Conservation (phyloP, 2,888 invertebrate species). For the Troglohyphantes excavatus region DNA sequence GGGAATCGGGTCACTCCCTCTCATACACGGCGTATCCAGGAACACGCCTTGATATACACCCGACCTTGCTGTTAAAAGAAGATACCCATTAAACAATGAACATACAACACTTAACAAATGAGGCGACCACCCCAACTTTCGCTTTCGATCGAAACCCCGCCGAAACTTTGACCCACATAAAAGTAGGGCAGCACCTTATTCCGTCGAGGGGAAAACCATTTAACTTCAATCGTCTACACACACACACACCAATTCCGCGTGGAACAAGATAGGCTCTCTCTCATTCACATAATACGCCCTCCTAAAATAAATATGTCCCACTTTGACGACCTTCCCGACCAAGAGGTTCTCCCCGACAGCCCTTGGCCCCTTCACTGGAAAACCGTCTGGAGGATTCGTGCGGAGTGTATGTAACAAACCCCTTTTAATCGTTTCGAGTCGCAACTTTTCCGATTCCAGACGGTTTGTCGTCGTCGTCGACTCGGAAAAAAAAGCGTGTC, state of each 20-base stretch:
- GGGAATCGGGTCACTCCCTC: no score
- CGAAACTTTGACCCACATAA: slow-evolving; percentile 69
- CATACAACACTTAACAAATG: slow-evolving; percentile 23
- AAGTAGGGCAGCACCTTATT: slow-evolving; percentile 52
- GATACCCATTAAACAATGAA: background rate
- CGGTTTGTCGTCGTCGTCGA: slow-evolving; percentile 36
- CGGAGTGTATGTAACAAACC: background rate
- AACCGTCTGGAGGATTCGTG: slow-evolving; percentile 16
- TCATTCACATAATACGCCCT: slow-evolving; percentile 29
- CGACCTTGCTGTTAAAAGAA: slow-evolving; percentile 35
- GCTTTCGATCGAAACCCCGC: slow-evolving; percentile 29
- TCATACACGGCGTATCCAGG: no score
- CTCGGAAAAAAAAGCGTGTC: slow-evolving; percentile 37
- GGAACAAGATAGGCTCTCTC: background rate
- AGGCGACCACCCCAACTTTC: slow-evolving; percentile 15
- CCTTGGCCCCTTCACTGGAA: slow-evolving; percentile 40
- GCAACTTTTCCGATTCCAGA: slow-evolving; percentile 23
- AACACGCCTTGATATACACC: no score
- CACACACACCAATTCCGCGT: slow-evolving; percentile 14
- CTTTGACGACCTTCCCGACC: background rate
- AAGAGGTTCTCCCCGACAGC: slow-evolving; percentile 20
- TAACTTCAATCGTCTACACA: slow-evolving; percentile 22
- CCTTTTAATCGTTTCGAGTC: slow-evolving; percentile 33
- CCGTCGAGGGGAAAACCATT: slow-evolving; percentile 1
- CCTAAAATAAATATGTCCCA: slow-evolving; percentile 55